phyloP scores from a whole-genome alignment of 1,140 invertebrate genomes.

The Pollicipes pollicipes region DNA sequence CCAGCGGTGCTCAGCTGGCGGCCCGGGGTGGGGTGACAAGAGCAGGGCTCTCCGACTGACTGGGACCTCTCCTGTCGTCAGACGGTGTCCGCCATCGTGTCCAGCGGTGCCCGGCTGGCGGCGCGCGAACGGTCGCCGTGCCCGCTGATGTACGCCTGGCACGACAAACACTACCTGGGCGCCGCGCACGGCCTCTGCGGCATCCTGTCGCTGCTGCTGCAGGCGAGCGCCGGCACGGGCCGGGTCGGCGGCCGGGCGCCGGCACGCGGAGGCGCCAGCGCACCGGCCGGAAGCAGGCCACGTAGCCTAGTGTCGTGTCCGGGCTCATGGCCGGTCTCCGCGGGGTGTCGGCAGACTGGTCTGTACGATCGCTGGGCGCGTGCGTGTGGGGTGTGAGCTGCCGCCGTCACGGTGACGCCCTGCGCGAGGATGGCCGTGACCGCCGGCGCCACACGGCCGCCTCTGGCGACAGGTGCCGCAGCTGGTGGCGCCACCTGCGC shows the following conservation, averaged over 20 bases:
- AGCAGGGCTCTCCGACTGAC: not conserved
- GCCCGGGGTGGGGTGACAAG: not conserved
- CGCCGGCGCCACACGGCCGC: too few species aligned
- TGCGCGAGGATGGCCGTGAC: too few species aligned
- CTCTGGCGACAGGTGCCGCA: constrained; percentile 34
- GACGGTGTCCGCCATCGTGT: constrained; percentile 44
- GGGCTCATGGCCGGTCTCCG: too few species aligned
- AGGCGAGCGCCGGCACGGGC: constrained; percentile 32
- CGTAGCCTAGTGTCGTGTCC: too few species aligned
- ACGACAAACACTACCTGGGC: constrained; percentile 68
- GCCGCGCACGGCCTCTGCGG: constrained; percentile 73
- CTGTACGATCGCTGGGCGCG: too few species aligned
- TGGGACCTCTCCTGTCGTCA: constrained; percentile 20
- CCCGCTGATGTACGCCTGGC: constrained; percentile 69
- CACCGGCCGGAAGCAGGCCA: too few species aligned
- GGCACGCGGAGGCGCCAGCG: too few species aligned
- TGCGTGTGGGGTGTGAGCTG: too few species aligned
- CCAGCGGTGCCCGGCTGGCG: constrained; percentile 41
- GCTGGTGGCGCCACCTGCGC: constrained; percentile 34
- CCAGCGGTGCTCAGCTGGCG: too few species aligned
- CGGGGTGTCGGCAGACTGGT: too few species aligned
- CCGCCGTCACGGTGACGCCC: too few species aligned
- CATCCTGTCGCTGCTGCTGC: constrained; percentile 59
- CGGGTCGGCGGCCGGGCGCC: too few species aligned
- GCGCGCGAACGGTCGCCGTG: constrained; percentile 29